These are phyloP conservation scores for Eremophila alpestris DNA, from an alignment of 2,797 vertebrate species.

Conservation along the genomic window DNA sequence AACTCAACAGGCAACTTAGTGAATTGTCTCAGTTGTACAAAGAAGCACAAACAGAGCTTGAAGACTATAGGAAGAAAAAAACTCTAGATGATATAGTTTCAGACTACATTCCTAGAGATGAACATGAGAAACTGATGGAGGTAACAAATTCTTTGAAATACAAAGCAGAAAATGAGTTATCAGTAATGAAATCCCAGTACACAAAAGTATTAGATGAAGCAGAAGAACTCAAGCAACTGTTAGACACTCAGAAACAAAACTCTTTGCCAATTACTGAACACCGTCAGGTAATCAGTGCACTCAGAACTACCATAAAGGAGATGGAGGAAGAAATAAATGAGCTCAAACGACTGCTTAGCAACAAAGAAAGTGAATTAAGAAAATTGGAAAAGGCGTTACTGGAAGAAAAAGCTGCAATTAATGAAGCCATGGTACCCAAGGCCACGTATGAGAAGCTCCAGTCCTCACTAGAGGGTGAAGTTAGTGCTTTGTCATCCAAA, in stretches of 20 bases:
- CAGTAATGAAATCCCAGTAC: slow-evolving; percentile 80
- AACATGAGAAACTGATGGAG: slow-evolving; percentile 81
- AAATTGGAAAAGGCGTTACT: slow-evolving; percentile 83
- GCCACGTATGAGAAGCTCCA: slow-evolving; percentile 81
- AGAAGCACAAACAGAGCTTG: slow-evolving; percentile 89
- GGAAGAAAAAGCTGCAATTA: slow-evolving; percentile 78
- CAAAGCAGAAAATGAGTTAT: slow-evolving; percentile 81
- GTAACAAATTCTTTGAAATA: slow-evolving; percentile 76
- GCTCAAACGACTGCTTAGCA: slow-evolving; percentile 80
- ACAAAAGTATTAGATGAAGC: slow-evolving; percentile 80
- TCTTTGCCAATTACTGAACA: slow-evolving; percentile 87
- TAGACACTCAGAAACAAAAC: slow-evolving; percentile 84
- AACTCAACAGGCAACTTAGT: slow-evolving; percentile 87
- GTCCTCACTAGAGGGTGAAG: slow-evolving; percentile 82
- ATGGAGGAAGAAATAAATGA: slow-evolving; percentile 82
- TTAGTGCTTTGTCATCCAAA: slow-evolving; percentile 82
- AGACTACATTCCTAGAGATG: slow-evolving; percentile 76
- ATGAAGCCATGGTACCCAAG: slow-evolving; percentile 81
- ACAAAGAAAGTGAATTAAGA: slow-evolving; percentile 81
- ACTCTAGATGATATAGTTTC: slow-evolving; percentile 66
- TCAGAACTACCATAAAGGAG: slow-evolving; percentile 84
- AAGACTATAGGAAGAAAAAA: slow-evolving; percentile 73
- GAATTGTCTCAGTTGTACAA: slow-evolving; percentile 91
- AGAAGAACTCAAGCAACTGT: slow-evolving; percentile 79
- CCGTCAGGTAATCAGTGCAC: slow-evolving; percentile 84